A percentile compares a stretch with the other conserved stretches of the same genome.
phyloP scores from a whole-genome alignment of 2,888 invertebrate genomes.

The Agonopterix alstromeriana region DNA sequence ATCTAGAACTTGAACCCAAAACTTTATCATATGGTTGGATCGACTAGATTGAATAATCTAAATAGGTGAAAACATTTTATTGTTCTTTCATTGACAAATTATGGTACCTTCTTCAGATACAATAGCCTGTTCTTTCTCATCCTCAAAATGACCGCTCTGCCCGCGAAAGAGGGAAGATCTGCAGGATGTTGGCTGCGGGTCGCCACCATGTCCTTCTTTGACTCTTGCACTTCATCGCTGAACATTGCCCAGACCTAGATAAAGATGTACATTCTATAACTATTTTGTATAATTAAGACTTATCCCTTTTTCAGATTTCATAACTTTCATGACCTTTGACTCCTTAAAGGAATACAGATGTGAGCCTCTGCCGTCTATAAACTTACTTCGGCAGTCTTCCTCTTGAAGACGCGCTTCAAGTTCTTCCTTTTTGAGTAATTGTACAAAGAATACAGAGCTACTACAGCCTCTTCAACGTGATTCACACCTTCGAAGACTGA shows the following conservation, averaged over 20 bases:
- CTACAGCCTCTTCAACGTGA: conserved; percentile 88
- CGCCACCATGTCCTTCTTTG: conserved; percentile 82
- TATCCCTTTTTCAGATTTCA: neutral
- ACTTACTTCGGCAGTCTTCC: conserved; percentile 79
- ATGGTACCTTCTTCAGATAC: conserved; percentile 73
- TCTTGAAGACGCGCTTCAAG: conserved; percentile 81
- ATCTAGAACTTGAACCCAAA: too few species aligned
- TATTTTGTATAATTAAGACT: neutral
- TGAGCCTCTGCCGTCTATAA: neutral
- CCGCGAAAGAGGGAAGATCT: conserved; percentile 83
- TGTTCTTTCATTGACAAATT: neutral
- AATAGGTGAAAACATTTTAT: too few species aligned
- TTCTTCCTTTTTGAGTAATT: conserved; percentile 87
- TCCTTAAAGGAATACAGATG: too few species aligned
- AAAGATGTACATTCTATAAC: neutral
- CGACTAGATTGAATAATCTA: too few species aligned
- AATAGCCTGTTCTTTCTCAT: conserved; percentile 81
- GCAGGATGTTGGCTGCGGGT: conserved; percentile 79
- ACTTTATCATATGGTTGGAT: too few species aligned
- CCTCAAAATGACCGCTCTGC: conserved; percentile 81
- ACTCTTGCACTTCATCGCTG: conserved; percentile 82
- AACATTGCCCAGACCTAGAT: conserved; percentile 84
- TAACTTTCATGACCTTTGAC: neutral
- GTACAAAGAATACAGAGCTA: conserved; percentile 85
- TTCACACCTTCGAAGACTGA: conserved; percentile 86